phyloP scores from a whole-genome alignment of 2,888 invertebrate genomes.

The Hemistola chrysoprasaria region DNA sequence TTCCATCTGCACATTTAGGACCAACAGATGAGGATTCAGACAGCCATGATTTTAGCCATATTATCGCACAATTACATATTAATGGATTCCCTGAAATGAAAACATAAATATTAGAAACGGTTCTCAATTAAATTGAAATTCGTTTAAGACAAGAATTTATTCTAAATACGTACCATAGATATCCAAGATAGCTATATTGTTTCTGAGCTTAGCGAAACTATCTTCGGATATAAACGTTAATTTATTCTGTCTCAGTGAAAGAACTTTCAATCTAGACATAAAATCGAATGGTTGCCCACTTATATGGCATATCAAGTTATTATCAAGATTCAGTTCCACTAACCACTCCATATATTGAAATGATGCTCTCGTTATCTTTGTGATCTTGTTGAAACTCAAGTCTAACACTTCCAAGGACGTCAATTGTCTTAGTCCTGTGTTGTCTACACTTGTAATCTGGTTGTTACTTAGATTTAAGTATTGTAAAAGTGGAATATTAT shows the following conservation, averaged over 20 bases:
- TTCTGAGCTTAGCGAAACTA: conserved; percentile 88
- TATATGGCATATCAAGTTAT: conserved; percentile 91
- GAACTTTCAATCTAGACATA: conserved; percentile 91
- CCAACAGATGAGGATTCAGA: conserved; percentile 88
- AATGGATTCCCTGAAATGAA: conserved; percentile 89
- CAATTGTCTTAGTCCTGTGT: conserved; percentile 87
- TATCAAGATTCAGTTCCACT: conserved; percentile 92
- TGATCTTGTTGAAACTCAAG: conserved; percentile 89
- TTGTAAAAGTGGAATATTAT: conserved; percentile 88
- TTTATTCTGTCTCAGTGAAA: conserved; percentile 89
- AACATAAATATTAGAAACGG: conserved; percentile 1
- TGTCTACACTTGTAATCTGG: conserved; percentile 87
- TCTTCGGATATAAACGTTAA: conserved; percentile 88
- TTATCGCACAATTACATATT: conserved; percentile 89
- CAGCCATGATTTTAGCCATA: conserved; percentile 93
- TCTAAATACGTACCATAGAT: conserved; percentile 86
- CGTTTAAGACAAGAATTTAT: background rate
- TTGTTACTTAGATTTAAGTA: conserved; percentile 93
- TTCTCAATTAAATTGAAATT: background rate
- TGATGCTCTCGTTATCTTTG: conserved; percentile 86
- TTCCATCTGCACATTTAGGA: conserved; percentile 90
- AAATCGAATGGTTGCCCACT: conserved; percentile 91
- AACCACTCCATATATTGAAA: conserved; percentile 91
- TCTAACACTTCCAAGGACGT: conserved; percentile 92
- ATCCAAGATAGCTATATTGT: conserved; percentile 91